Evolutionary conservation across 2,797 vertebrate genomes (phyloP), one percentile per base, ranked within the genome.

Genomic region (Xenentodon cancila): DNA sequence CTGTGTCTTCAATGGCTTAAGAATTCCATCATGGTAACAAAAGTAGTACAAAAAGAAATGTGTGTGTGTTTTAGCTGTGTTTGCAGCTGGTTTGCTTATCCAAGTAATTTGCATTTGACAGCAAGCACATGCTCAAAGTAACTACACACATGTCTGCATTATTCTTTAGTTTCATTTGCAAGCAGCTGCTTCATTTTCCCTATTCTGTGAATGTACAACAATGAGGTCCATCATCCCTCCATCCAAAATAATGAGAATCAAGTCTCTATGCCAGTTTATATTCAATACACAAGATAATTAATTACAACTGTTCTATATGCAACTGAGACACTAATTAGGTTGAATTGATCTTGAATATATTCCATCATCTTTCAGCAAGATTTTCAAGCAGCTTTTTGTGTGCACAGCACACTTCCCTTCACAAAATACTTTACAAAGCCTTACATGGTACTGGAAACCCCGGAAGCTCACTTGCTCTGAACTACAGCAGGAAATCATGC

Each of bases 1-100:
- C 20, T 47, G 54, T 30, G 30, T 40, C 5, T 60, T 80, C 9
- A 82, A 82, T 82, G 69, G 81, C 84, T 75, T 63, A 86, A 80
- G 64, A 81, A 56, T 49, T 59, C 71, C 72, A 71, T 68, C 58
- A 59, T 67, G 11, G 56, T 79, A 64, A 7, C 27, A 27, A 3
- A 27, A 7, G 72, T 77, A 55, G 44, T 53, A 66, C 68, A 50
- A 43, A 20, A 8, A 45, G 7, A 61, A 65, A 57, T 43, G 21
- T 32, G 18, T 34, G 25, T 46, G 9, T 44, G 16, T 50, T 17
- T n/a, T 17, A n/a, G n/a, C 18, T 45, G 43, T 8, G 27, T 27
- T 45, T 3, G 43, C 9, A n/a, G 43, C n/a, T 7, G 3, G n/a
- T 9, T 3, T 9, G 3, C n/a, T 45, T 44, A 5, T n/a, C 42